These are phyloP conservation scores for Salmo trutta DNA, from an alignment of 2,797 vertebrate genomes.

Conservation along the genomic window DNA sequence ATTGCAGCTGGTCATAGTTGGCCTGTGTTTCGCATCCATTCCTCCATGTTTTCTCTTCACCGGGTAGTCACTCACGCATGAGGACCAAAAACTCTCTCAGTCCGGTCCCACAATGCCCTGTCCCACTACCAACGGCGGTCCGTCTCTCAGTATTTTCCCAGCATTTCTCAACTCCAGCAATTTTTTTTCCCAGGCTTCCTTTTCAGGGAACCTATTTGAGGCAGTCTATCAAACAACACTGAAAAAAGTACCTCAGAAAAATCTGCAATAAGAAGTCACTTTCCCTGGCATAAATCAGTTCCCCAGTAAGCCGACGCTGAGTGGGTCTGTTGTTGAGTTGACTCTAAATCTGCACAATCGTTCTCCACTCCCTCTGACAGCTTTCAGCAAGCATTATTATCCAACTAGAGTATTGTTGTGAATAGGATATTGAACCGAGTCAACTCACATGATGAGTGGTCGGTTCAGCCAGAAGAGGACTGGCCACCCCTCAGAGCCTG, in stretches of 20 bases:
- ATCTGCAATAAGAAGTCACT: constrained; percentile 28
- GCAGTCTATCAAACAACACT: constrained; percentile 56
- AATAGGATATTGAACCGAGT: constrained; percentile 29
- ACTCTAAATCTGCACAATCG: constrained; percentile 39
- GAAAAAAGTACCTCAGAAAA: constrained; percentile 41
- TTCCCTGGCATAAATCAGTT: constrained; percentile 38
- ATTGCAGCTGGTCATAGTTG: constrained; percentile 43
- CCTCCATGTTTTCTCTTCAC: constrained; percentile 32
- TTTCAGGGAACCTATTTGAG: constrained; percentile 64
- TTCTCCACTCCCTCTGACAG: constrained; percentile 27
- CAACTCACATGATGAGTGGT: background rate
- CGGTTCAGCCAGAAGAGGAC: background rate
- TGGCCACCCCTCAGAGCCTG: too few species aligned
- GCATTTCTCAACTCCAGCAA: constrained; percentile 58
- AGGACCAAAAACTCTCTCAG: constrained; percentile 46
- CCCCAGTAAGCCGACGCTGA: background rate
- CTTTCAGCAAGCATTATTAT: constrained; percentile 31
- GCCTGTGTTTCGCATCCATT: constrained; percentile 14
- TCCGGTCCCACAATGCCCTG: constrained; percentile 60
- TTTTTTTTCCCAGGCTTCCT: constrained; percentile 70
- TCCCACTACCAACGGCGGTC: constrained; percentile 32
- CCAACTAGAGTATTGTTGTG: constrained; percentile 11
- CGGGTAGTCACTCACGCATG: background rate
- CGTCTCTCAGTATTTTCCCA: constrained; percentile 60
- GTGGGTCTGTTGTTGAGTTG: background rate